phyloP scores from a whole-genome alignment of 2,888 invertebrate genomes.

The Apocheima hispidaria region DNA sequence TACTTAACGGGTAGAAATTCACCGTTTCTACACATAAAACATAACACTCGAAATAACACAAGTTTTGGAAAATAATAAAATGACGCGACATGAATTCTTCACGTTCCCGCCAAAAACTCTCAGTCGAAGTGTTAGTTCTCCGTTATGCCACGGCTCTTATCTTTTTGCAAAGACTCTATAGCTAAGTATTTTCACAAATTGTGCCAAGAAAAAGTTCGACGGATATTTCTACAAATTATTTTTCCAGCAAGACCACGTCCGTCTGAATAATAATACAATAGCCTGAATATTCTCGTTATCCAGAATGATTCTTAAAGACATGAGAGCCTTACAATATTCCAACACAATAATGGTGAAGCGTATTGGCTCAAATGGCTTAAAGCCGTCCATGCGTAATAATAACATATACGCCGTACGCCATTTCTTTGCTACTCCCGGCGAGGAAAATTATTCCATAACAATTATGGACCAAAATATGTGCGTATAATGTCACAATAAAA shows the following conservation, averaged over 20 bases:
- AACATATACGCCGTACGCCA: conserved; percentile 43
- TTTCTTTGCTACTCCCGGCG: conserved; percentile 38
- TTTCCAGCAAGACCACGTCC: background rate
- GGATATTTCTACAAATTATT: conserved; percentile 3
- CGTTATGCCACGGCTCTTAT: background rate
- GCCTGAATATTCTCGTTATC: conserved; percentile 17
- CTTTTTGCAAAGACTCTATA: background rate
- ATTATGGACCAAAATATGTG: conserved; percentile 13
- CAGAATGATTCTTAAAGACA: conserved; percentile 20
- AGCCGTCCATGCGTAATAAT: conserved; percentile 48
- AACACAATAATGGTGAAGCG: conserved; percentile 41
- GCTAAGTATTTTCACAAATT: background rate
- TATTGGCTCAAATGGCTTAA: conserved; percentile 48
- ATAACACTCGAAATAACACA: too few species aligned
- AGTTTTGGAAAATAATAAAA: too few species aligned
- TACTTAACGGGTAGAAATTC: too few species aligned
- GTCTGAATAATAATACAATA: conserved; percentile 17
- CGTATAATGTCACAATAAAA: conserved; percentile 12
- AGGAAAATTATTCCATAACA: conserved; percentile 27
- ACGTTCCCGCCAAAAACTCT: too few species aligned
- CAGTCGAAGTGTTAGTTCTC: too few species aligned
- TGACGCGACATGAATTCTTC: too few species aligned
- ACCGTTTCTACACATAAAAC: too few species aligned
- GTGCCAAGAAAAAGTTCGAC: background rate
- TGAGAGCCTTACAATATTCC: conserved; percentile 26